Evolutionary conservation across 2,113 vertebrate species (phyloP).

Genomic region (Grantiella picta): DNA sequence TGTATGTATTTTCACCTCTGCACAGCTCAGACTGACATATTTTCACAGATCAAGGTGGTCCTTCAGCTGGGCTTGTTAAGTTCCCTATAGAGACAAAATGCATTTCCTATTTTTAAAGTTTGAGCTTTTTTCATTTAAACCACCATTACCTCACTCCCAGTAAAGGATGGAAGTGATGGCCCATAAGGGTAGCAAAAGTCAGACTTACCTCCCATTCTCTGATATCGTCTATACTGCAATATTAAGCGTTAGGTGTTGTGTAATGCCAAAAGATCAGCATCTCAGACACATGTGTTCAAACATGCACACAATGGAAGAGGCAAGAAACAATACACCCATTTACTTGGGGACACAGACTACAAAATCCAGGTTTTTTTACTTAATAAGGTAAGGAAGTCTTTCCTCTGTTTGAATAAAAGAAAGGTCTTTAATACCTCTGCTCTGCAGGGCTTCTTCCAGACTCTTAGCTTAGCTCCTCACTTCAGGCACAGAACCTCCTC

Average conservation of each 20-base stretch:
- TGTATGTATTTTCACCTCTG: background rate
- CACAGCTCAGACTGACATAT: background rate
- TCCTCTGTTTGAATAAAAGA: background rate
- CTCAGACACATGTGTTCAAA: background rate
- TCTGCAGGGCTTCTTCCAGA: background rate
- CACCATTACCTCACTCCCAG: background rate
- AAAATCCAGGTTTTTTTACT: background rate
- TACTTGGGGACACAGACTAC: background rate
- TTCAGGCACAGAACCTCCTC: background rate
- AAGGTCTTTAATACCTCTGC: background rate
- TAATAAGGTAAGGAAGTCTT: background rate
- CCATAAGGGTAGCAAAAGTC: background rate
- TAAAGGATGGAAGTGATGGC: background rate
- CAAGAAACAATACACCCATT: background rate
- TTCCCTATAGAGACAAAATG: background rate
- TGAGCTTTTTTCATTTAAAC: background rate
- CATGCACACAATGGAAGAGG: background rate
- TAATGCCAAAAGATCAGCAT: background rate
- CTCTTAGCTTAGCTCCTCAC: background rate
- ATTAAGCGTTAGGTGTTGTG: background rate
- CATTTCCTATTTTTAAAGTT: background rate
- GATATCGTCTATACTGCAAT: background rate
- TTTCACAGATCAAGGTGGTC: background rate
- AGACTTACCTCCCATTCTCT: background rate
- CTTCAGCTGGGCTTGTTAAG: background rate